phyloP scores from a whole-genome alignment of 2,888 invertebrate genomes.

The Ectobius pallidus region DNA sequence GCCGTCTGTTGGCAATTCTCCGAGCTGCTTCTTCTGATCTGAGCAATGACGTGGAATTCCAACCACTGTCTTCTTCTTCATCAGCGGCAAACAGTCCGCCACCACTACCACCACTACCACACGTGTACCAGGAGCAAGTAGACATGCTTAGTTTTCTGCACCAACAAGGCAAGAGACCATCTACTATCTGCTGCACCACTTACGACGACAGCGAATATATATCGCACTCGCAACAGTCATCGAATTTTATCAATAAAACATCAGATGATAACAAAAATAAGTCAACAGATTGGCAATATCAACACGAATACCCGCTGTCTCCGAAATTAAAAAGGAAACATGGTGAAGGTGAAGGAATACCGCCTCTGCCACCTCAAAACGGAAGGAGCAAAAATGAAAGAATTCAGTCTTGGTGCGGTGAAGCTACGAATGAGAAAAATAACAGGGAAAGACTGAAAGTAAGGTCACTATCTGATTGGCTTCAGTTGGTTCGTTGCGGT shows the following conservation, averaged over 20 bases:
- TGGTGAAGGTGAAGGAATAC: neutral
- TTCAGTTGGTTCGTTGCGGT: constrained; percentile 53
- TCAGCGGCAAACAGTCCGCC: constrained; percentile 5
- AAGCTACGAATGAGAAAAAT: neutral
- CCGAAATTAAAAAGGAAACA: neutral
- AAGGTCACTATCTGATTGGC: constrained; percentile 58
- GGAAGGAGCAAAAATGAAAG: neutral
- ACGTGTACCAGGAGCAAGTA: neutral
- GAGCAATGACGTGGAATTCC: neutral
- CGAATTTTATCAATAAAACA: neutral
- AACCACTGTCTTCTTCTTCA: neutral
- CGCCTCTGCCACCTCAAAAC: no score
- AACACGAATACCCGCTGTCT: no score
- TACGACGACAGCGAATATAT: neutral
- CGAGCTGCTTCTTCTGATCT: constrained; percentile 24
- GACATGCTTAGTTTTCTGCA: neutral
- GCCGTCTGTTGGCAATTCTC: constrained; percentile 39
- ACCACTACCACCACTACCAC: constrained; percentile 15
- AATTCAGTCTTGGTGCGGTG: neutral
- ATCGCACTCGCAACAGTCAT: neutral
- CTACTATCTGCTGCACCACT: neutral
- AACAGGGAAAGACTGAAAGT: constrained; percentile 51
- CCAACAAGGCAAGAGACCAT: neutral
- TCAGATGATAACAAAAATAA: neutral
- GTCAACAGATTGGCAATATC: neutral